A percentile compares a stretch with the other conserved stretches of the same genome.
Evolutionary conservation across 2,888 invertebrate genomes (phyloP).

Genomic region (Drosophila anomelani): DNA sequence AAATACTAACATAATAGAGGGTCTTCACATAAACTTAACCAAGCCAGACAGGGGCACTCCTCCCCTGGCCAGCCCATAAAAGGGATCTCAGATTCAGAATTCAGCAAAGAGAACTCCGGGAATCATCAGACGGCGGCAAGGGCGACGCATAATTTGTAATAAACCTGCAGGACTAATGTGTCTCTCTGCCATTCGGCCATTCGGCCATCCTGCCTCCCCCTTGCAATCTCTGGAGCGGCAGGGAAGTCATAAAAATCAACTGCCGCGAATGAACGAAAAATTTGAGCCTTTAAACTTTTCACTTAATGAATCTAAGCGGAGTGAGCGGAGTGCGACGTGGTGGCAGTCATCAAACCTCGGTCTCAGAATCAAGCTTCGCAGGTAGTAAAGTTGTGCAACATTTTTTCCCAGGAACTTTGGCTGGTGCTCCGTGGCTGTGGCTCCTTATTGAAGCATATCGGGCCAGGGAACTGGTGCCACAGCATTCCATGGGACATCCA

Average conservation of each 20-base stretch:
- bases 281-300: slow-evolving; percentile 76
- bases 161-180: slow-evolving; percentile 77
- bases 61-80: slow-evolving; percentile 20
- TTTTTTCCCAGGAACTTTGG: slow-evolving; percentile 77
- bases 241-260: slow-evolving; percentile 63
- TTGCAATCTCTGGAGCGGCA: background rate
- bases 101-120: background rate
- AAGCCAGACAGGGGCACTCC: slow-evolving; percentile 19
- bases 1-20: slow-evolving; percentile 31
- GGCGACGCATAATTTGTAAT: slow-evolving; percentile 80
- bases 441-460: slow-evolving; percentile 70
- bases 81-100: slow-evolving; percentile 27
- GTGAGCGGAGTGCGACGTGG: slow-evolving; percentile 42
- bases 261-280: slow-evolving; percentile 71
- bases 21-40: slow-evolving; percentile 11
- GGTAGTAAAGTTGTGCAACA: slow-evolving; percentile 78
- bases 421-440: slow-evolving; percentile 37
- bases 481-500: slow-evolving; percentile 80
- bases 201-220: slow-evolving; percentile 26
- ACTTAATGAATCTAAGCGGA: slow-evolving; percentile 78
- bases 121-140: slow-evolving; percentile 32
- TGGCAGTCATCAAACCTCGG: slow-evolving; percentile 46
- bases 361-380: slow-evolving; percentile 44
- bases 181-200: slow-evolving; percentile 31
- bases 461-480: slow-evolving; percentile 68